Base-by-base conservation (phyloP, 2,888 invertebrate genomes). In the Hydrotaea diabolus region DNA sequence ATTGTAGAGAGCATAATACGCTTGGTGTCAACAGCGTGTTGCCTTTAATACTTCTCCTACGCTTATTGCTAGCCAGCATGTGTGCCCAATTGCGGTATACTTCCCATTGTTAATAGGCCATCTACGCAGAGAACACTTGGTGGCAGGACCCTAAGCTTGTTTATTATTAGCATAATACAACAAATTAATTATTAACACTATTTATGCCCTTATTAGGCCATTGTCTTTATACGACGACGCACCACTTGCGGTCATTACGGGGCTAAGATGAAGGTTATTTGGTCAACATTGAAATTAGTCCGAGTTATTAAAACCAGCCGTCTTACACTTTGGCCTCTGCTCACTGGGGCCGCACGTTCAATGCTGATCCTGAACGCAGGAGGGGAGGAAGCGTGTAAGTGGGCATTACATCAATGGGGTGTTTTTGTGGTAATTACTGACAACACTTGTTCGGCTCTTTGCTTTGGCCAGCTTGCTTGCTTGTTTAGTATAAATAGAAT, bases 111-210 rank as follows among this genome's bases (percentile, higher is more conserved):
- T 26, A 59, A 59, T 31, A 31, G 21, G 55, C 21, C 17, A 19
- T 55, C 55, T 21, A 17, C 64, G 17, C 31, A 64, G 17, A 21
- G 4, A 13, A 36, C 17, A 11, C 66, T 39, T 66, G 43, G 4
- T 21, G 43, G 5, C 36, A 39, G 17, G 19, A 66, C 66, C 66
- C 21, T 66, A 66, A 66, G 66, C 66, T 66, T 43, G 43, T 66
- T 66, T 66, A 66, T 66, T 66, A 66, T 66, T 66, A 43, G 19
- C 66, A 43, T 66, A 66, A 43, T 66, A 66, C 19, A 76, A n/a
- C 57, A 75, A 64, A 75, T 62, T 76, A 75, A 75, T 82, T 78
- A 76, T 79, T 72, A 82, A 77, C 77, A 53, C 53, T 59, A 77
- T 80, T 36, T 83, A 66, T 76, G 26, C 11, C 72, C n/a, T 64